A percentile compares a stretch with the other conserved stretches of the same genome.
Evolutionary conservation across 2,888 invertebrate species (phyloP).

Genomic region (Calephelis perditalis): DNA sequence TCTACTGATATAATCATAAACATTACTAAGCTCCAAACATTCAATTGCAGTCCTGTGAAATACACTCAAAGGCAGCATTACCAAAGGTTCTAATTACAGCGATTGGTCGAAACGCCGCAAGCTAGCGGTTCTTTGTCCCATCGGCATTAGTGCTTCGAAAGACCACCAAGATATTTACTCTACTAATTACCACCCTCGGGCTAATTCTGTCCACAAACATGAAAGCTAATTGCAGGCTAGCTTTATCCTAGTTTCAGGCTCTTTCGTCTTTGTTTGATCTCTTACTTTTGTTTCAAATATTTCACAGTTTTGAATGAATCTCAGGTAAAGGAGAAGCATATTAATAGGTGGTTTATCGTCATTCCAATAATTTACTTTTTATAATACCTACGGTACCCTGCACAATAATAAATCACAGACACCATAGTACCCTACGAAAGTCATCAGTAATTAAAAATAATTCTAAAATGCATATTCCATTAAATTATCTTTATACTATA

Average conservation of each 20-base stretch:
- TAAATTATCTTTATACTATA: no score
- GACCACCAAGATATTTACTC: constrained; percentile 28
- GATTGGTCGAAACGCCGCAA: not conserved
- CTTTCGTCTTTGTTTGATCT: constrained; percentile 5
- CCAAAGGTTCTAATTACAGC: constrained; percentile 5
- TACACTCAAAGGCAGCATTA: constrained; percentile 4
- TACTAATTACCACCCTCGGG: constrained; percentile 29
- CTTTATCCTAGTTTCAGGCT: constrained; percentile 22
- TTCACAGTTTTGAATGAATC: not conserved
- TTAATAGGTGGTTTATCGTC: no score
- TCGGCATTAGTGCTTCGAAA: constrained; percentile 12
- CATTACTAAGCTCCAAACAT: no score
- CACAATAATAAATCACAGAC: no score
- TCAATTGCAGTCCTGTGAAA: constrained; percentile 2
- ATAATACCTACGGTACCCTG: no score
- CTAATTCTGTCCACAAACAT: constrained; percentile 31
- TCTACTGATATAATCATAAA: no score
- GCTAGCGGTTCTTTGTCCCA: constrained; percentile 16
- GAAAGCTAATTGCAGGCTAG: constrained; percentile 29
- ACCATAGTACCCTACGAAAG: no score
- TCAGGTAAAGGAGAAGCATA: not conserved
- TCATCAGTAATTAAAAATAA: no score
- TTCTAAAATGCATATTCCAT: no score
- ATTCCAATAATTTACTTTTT: no score
- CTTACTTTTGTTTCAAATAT: not conserved